Conservation (phyloP, 2,113 vertebrate genomes). For the Callospermophilus lateralis region DNA sequence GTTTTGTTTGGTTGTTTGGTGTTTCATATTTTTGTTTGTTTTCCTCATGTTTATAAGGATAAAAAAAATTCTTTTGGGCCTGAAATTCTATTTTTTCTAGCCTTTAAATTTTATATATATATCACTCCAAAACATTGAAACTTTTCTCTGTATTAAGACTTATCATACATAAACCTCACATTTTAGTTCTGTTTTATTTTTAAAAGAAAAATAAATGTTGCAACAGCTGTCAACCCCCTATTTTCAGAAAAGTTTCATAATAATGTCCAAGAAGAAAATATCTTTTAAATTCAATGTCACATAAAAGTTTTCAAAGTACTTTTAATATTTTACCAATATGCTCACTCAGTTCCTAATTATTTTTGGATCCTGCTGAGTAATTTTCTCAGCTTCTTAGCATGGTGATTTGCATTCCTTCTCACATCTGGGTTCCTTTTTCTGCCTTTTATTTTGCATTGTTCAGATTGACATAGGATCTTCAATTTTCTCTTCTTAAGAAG, state of each 20-base stretch:
- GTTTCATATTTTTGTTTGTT: background rate
- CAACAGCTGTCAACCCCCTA: slow-evolving; percentile 36
- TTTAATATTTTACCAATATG: slow-evolving; percentile 81
- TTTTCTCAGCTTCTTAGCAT: slow-evolving; percentile 69
- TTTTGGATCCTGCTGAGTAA: slow-evolving; percentile 78
- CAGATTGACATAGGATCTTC: slow-evolving; percentile 72
- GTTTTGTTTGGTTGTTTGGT: background rate
- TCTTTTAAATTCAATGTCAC: slow-evolving; percentile 59
- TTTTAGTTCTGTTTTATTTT: slow-evolving; percentile 48
- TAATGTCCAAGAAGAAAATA: slow-evolving; percentile 72
- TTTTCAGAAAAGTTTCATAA: slow-evolving; percentile 61
- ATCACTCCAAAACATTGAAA: background rate
- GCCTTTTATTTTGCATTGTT: slow-evolving; percentile 78
- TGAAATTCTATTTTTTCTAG: background rate
- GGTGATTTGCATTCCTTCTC: slow-evolving; percentile 80
- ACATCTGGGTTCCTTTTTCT: slow-evolving; percentile 69
- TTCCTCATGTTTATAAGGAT: background rate
- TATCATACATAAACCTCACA: background rate
- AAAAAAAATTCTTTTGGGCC: background rate
- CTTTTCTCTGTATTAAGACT: background rate
- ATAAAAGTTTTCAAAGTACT: slow-evolving; percentile 83
- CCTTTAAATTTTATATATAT: background rate
- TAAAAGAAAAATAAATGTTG: slow-evolving; percentile 54
- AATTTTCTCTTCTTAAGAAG: slow-evolving; percentile 79
- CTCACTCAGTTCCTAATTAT: slow-evolving; percentile 83